Evolutionary conservation across 2,888 invertebrate genomes (phyloP).

Genomic region (Zeuzera pyrina): DNA sequence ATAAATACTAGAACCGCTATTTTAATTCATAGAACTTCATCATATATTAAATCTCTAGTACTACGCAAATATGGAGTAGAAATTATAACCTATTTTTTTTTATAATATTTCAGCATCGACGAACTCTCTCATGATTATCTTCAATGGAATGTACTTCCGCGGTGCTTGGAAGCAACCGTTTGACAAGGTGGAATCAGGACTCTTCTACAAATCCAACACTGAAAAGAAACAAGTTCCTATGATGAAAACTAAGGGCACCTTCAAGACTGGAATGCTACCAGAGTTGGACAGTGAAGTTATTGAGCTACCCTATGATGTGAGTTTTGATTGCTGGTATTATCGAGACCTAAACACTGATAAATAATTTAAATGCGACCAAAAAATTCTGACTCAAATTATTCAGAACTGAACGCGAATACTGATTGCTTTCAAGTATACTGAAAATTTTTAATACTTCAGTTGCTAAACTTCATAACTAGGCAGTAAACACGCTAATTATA

Average conservation of each 20-base stretch:
- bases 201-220: conserved; percentile 76
- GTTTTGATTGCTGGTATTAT: conserved; percentile 22
- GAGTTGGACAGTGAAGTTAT: conserved; percentile 78
- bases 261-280: conserved; percentile 74
- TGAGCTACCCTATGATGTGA: conserved; percentile 83
- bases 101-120: conserved; percentile 38
- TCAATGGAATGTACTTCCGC: conserved; percentile 85
- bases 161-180: conserved; percentile 84
- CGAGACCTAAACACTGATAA: too few species aligned
- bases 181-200: conserved; percentile 62
- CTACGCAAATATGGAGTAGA: too few species aligned
- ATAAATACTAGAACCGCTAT: not conserved
- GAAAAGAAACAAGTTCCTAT: conserved; percentile 76
- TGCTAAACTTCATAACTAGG: too few species aligned
- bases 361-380: too few species aligned
- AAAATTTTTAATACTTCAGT: too few species aligned
- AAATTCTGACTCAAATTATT: too few species aligned
- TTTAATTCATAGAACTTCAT: too few species aligned
- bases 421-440: too few species aligned
- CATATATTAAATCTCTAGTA: not conserved
- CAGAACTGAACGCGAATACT: too few species aligned
- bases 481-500: too few species aligned
- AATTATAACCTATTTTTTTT: too few species aligned
- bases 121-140: conserved; percentile 78
- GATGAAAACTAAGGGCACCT: conserved; percentile 78